These are phyloP conservation scores for Caenorhabditis drosophilae DNA, from an alignment of 2,888 invertebrate genomes.

Conservation along the genomic window DNA sequence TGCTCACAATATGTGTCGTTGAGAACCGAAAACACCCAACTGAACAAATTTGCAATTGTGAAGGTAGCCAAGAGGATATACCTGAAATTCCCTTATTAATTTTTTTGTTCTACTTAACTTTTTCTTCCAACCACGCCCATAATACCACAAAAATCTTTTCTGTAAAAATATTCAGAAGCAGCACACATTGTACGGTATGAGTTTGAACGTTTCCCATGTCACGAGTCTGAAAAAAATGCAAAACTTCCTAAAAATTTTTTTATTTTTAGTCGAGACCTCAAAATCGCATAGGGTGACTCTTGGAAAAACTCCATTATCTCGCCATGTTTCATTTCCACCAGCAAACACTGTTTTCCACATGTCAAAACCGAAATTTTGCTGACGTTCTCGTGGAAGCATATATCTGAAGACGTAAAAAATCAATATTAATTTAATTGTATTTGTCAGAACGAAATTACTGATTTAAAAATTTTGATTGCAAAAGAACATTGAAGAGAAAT, in stretches of 20 bases:
- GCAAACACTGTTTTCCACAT: constrained; percentile 52
- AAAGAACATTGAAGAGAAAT: constrained; percentile 52
- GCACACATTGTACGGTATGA: constrained; percentile 67
- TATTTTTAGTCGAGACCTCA: not conserved
- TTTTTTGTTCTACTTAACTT: constrained; percentile 1
- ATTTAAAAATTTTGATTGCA: constrained; percentile 53
- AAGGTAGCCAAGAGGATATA: constrained; percentile 58
- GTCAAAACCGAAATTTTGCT: constrained; percentile 54
- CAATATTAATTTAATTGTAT: not conserved
- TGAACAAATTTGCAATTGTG: constrained; percentile 58
- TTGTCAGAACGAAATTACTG: constrained; percentile 21
- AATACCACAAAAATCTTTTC: constrained; percentile 63
- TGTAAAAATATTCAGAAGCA: constrained; percentile 65
- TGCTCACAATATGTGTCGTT: constrained; percentile 58
- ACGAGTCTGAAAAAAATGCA: constrained; percentile 52
- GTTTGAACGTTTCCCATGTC: constrained; percentile 67
- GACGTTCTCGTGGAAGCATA: constrained; percentile 42
- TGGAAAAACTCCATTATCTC: constrained; percentile 65
- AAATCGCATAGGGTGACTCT: constrained; percentile 67
- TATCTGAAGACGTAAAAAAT: constrained; percentile 37
- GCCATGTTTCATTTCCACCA: constrained; percentile 62
- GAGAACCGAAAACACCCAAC: constrained; percentile 60
- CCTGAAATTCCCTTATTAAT: constrained; percentile 39
- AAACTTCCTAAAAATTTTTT: not conserved
- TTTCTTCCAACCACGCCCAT: constrained; percentile 60